phyloP scores from a whole-genome alignment of 2,888 invertebrate species.

The Phengaris alcon region DNA sequence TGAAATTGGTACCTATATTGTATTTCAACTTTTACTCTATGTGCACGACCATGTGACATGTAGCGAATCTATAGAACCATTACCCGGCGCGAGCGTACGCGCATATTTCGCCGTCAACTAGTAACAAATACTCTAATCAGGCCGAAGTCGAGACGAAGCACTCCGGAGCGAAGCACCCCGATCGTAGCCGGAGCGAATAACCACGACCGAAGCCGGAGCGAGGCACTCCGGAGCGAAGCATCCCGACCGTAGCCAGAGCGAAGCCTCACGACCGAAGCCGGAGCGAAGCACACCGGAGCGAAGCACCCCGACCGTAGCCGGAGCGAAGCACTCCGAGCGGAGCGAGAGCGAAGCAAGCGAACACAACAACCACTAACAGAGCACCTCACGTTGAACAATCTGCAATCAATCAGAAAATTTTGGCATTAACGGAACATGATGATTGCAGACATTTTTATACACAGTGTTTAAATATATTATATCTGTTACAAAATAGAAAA shows the following conservation, averaged over 20 bases:
- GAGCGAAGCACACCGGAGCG: background rate
- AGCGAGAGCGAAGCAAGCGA: conserved; percentile 7
- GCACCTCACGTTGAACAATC: conserved; percentile 64
- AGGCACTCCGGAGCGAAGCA: background rate
- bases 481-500: no score
- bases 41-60: conserved; percentile 7
- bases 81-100: background rate
- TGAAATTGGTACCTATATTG: background rate
- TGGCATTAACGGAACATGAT: background rate
- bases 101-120: conserved; percentile 3
- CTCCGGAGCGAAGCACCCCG: background rate
- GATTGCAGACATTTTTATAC: background rate
- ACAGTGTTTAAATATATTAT: no score
- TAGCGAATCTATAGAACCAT: background rate
- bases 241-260: background rate
- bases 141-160: background rate
- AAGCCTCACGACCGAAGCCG: background rate
- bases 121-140: conserved; percentile 17
- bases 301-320: background rate
- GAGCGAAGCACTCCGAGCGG: background rate
- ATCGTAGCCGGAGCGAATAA: background rate
- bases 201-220: background rate
- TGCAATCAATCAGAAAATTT: conserved; percentile 53
- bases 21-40: background rate
- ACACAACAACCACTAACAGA: conserved; percentile 72